Conservation (phyloP, 2,113 vertebrate species). For the Regulus satrapa region DNA sequence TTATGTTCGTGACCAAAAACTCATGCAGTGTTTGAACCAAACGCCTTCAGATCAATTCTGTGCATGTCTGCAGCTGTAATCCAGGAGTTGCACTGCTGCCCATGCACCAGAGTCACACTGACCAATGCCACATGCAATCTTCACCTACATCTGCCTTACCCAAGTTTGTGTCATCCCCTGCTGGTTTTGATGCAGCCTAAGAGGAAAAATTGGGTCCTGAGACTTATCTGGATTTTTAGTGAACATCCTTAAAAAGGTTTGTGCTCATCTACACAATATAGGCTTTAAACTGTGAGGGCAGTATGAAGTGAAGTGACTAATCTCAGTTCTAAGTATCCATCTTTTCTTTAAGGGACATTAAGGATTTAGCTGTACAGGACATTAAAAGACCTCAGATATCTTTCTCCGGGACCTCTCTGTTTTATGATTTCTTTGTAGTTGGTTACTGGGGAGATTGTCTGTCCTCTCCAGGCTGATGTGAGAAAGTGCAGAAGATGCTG, state of each 20-base stretch:
- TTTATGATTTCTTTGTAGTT: neutral
- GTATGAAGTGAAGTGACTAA: neutral
- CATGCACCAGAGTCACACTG: neutral
- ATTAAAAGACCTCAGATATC: neutral
- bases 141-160: neutral
- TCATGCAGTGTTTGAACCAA: neutral
- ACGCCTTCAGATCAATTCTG: neutral
- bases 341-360: neutral
- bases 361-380: neutral
- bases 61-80: neutral
- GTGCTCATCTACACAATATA: neutral
- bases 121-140: accelerated
- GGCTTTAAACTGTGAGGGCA: neutral
- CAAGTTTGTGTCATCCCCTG: neutral
- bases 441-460: neutral
- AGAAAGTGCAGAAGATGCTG: neutral
- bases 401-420: neutral
- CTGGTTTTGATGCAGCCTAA: neutral
- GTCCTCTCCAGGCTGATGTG: neutral
- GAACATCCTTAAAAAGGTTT: neutral
- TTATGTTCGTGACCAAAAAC: neutral
- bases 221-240: neutral
- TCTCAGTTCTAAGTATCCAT: neutral
- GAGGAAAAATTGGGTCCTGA: neutral
- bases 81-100: neutral